Evolutionary conservation across 2,888 invertebrate genomes (phyloP).

Genomic region (Cephus nigrinus): DNA sequence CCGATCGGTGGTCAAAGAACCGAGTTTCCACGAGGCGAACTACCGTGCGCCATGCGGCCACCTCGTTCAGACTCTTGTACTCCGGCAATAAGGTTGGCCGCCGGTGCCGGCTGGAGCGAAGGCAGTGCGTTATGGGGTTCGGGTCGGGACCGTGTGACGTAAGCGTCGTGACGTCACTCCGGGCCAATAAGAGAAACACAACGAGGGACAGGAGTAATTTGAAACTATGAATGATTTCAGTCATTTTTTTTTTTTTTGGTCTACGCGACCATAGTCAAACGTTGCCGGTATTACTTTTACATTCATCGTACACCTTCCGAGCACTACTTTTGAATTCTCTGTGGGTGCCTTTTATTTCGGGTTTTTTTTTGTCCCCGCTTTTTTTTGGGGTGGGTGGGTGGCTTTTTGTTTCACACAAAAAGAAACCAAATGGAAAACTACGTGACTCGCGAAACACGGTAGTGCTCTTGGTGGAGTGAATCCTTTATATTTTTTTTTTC

Average conservation of each 20-base stretch:
- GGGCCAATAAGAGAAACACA: not conserved
- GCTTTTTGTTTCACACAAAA: not conserved
- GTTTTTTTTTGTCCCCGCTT: not conserved
- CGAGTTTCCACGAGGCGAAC: conserved; percentile 52
- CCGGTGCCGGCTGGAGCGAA: not conserved
- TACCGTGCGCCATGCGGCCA: conserved; percentile 44
- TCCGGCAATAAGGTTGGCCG: not conserved
- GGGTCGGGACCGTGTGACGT: not conserved
- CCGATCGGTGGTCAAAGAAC: conserved; percentile 46
- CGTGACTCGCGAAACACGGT: conserved; percentile 1
- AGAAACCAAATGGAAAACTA: not conserved
- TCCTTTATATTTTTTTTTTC: not conserved
- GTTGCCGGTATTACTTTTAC: not conserved
- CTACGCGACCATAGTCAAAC: not conserved
- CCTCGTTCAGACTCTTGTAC: conserved; percentile 35
- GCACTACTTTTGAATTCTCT: not conserved
- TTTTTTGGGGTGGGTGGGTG: not conserved
- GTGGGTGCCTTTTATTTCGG: not conserved
- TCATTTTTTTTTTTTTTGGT: not conserved
- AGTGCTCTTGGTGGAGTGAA: not conserved
- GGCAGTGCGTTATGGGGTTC: not conserved
- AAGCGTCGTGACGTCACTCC: not conserved
- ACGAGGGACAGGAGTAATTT: not conserved
- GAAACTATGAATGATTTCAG: not conserved
- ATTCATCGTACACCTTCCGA: not conserved